Evolutionary conservation across 2,797 vertebrate genomes (phyloP).

Genomic region (Syngnathus rostellatus): DNA sequence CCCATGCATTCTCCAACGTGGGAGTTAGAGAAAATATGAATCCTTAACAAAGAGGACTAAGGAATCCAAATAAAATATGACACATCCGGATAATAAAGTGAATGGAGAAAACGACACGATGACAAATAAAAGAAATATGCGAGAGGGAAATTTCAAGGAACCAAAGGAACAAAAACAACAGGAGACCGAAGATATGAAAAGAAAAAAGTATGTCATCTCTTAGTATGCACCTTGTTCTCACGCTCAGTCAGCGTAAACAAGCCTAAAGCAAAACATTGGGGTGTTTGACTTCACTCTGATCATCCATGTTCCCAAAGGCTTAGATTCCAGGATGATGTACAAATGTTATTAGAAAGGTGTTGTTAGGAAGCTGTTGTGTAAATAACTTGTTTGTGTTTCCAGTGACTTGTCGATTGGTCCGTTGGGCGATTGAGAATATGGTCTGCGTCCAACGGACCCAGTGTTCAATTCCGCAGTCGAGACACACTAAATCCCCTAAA

Average conservation of each 20-base stretch:
- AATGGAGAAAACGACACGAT: neutral
- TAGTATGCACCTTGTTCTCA: neutral
- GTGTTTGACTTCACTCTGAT: constrained; percentile 36
- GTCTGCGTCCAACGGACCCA: no score
- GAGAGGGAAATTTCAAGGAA: neutral
- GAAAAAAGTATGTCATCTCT: constrained; percentile 10
- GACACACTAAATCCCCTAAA: neutral
- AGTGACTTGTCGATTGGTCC: neutral
- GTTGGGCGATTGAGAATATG: neutral
- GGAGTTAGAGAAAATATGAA: neutral
- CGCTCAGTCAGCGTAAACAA: constrained; percentile 16
- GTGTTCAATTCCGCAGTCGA: neutral
- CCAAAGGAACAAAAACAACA: neutral
- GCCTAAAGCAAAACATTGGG: constrained; percentile 34
- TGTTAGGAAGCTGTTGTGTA: neutral
- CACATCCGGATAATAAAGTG: neutral
- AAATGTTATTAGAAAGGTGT: constrained; percentile 21
- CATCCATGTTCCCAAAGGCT: constrained; percentile 24
- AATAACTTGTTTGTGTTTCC: neutral
- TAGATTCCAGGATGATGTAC: constrained; percentile 28
- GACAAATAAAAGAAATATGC: neutral
- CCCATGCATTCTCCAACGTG: no score
- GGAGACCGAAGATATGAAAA: constrained; percentile 1
- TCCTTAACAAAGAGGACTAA: neutral
- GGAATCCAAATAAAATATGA: neutral